Evolutionary conservation across 2,797 vertebrate genomes (phyloP), one percentile per base, ranked within the genome.

Genomic region (Pseudochaenichthys georgianus): DNA sequence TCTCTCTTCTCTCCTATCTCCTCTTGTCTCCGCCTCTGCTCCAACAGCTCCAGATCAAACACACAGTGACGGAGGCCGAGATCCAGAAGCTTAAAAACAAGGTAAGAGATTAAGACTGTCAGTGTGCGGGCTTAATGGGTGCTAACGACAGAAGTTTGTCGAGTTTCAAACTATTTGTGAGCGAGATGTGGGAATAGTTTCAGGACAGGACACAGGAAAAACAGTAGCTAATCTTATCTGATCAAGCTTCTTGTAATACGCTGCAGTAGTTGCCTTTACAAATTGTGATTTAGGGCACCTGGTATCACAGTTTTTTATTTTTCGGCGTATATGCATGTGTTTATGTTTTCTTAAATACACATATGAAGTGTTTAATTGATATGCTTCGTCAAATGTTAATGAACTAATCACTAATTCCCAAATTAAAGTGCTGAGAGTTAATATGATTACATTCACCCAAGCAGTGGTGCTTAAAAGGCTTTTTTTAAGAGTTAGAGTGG

Each of bases 41-140:
- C 94, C 89, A 70, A 92, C 94, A 99, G 98, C 95, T 99, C 88
- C 98, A 99, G 96, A 97, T 99, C 95, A 99, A 99, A 94, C 98
- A 99, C 94, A 97, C 97, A 58, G 97, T 99, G 92, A 99, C 98
- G 63, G 98, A 99, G 95, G 98, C 98, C 73, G 98, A 99, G 95
- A 98, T 99, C 93, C 97, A 99, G 95, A 99, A 99, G 96, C 95
- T 99, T 70, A 99, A 99, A 93, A 98, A 94, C 77, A 99, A 99
- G 98, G 98, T 99, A 97, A 95, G 97, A 85, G 50, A 82, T 81
- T 74, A 47, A 74, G 67, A 9, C 65, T 42, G 55, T 65, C 46
- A 13, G 12, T 13, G 21, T 4, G 48, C 3, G 5, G 58, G 53
- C 17, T 19, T n/a, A 53, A 58, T 57, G 60, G 63, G 57, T 52